These are phyloP conservation scores for Saturnia japonica DNA, from an alignment of 2,888 invertebrate genomes.

Conservation along the genomic window DNA sequence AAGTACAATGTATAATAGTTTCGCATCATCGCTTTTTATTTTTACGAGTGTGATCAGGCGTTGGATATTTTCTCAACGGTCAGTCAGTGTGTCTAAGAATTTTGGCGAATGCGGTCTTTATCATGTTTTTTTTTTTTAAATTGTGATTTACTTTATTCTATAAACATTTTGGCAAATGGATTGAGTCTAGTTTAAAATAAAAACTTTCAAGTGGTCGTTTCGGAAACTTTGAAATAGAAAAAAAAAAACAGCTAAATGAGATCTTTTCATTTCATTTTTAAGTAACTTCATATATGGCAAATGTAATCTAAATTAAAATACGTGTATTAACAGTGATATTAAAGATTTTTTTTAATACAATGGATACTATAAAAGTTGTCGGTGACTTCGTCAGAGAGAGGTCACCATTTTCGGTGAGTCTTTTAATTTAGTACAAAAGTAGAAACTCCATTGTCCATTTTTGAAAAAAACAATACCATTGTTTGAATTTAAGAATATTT, in stretches of 20 bases:
- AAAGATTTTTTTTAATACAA: conserved; percentile 33
- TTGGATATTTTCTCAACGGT: not conserved
- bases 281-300: too few species aligned
- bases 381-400: conserved; percentile 69
- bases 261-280: too few species aligned
- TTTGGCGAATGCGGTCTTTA: not conserved
- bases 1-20: not conserved
- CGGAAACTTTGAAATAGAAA: not conserved
- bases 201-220: not conserved
- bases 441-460: too few species aligned
- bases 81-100: not conserved
- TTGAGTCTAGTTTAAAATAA: not conserved
- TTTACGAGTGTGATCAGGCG: not conserved
- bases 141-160: not conserved
- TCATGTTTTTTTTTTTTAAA: not conserved
- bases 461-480: too few species aligned
- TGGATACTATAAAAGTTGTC: conserved; percentile 74
- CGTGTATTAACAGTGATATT: not conserved
- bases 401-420: conserved; percentile 73
- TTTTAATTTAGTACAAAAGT: not conserved
- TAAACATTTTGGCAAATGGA: not conserved
- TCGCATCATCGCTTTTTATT: conserved; percentile 10
- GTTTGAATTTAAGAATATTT: too few species aligned
- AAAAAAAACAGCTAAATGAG: too few species aligned
- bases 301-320: not conserved